Percentiles rank a stretch among this genome's conserved stretches.
Evolutionary conservation across 1,140 invertebrate genomes (phyloP).

Genomic region (Heliconius himera): DNA sequence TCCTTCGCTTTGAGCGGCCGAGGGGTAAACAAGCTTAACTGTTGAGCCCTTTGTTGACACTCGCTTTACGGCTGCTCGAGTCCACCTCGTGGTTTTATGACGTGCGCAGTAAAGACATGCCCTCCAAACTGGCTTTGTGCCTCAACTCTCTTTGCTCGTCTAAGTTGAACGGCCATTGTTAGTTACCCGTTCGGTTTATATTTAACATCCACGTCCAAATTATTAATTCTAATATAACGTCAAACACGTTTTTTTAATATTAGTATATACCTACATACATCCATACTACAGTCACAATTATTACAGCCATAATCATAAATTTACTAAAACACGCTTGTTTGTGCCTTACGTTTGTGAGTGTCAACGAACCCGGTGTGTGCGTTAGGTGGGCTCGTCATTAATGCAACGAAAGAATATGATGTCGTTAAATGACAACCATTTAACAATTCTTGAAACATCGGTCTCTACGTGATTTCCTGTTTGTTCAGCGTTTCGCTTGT

Average conservation of each 20-base stretch:
- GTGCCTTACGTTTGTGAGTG: constrained; percentile 28
- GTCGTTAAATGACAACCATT: constrained; percentile 48
- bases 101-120: constrained; percentile 57
- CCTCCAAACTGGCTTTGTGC: constrained; percentile 31
- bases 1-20: constrained; percentile 74
- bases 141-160: constrained; percentile 14
- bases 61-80: constrained; percentile 61
- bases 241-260: not conserved
- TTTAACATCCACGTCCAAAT: not conserved
- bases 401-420: constrained; percentile 38
- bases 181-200: not conserved
- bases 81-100: constrained; percentile 60
- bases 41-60: constrained; percentile 73
- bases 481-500: constrained; percentile 41
- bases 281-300: not conserved
- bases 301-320: constrained; percentile 20
- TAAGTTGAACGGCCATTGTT: constrained; percentile 16
- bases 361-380: constrained; percentile 51
- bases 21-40: constrained; percentile 69
- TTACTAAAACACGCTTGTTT: constrained; percentile 7
- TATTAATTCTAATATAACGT: not conserved
- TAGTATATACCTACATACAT: not conserved
- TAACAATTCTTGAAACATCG: constrained; percentile 63
- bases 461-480: constrained; percentile 70
- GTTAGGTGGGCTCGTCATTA: constrained; percentile 43